Percentiles rank a stretch among this genome's conserved stretches.
Conservation (phyloP, 2,797 vertebrate species). For the Ciconia nigra region DNA sequence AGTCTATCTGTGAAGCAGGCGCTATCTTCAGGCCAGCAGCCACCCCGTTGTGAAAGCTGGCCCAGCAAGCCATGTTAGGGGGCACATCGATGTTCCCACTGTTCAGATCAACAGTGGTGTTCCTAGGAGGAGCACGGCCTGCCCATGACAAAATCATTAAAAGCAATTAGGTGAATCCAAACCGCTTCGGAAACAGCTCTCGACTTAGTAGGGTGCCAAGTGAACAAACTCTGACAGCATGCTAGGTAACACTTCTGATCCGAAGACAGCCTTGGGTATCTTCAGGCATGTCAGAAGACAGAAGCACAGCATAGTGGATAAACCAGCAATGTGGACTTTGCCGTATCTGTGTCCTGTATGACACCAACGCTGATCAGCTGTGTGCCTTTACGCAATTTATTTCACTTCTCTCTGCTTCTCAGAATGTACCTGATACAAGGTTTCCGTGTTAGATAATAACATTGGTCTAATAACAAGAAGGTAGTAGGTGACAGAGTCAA, state of each 20-base stretch:
- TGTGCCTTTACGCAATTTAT: background rate
- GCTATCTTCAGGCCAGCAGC: slow-evolving; percentile 96
- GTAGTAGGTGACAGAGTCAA: background rate
- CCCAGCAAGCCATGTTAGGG: slow-evolving; percentile 97
- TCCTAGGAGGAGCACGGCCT: slow-evolving; percentile 95
- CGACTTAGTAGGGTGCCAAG: background rate
- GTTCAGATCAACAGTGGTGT: slow-evolving; percentile 94
- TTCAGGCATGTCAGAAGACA: background rate
- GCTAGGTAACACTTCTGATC: background rate
- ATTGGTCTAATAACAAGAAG: background rate
- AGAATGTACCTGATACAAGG: background rate
- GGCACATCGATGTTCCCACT: slow-evolving; percentile 97
- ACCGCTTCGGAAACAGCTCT: background rate
- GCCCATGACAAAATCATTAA: background rate
- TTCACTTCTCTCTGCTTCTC: background rate
- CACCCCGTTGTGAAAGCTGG: slow-evolving; percentile 97
- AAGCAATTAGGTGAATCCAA: background rate
- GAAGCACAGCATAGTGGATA: background rate
- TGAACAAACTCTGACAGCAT: background rate
- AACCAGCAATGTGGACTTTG: background rate
- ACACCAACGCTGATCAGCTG: background rate
- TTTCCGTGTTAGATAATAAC: background rate
- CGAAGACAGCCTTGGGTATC: background rate
- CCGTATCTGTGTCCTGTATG: background rate
- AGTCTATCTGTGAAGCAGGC: slow-evolving; percentile 94